These are phyloP conservation scores for Ploceus nigricollis DNA, from an alignment of 2,113 vertebrate genomes.

Conservation along the genomic window DNA sequence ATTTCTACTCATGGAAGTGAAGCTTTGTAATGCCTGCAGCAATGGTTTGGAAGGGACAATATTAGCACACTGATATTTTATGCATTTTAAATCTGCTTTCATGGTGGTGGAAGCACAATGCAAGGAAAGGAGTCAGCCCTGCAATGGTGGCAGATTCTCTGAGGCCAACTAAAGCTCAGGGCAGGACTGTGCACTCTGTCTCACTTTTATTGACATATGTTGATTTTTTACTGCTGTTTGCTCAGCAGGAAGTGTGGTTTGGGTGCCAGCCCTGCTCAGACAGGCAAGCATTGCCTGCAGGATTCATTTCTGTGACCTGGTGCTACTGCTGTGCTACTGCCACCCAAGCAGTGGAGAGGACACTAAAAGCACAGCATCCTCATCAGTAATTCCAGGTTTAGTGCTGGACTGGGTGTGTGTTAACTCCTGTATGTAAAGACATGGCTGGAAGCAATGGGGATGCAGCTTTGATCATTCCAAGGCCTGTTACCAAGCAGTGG, in stretches of 20 bases:
- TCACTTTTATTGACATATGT: not conserved
- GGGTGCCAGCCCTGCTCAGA: not conserved
- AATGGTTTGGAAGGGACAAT: not conserved
- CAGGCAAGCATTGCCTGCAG: not conserved
- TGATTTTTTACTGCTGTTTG: not conserved
- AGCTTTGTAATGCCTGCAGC: not conserved
- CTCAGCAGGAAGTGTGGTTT: not conserved
- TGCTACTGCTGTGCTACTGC: not conserved
- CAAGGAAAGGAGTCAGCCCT: not conserved
- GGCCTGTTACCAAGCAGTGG: not conserved
- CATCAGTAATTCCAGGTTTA: not conserved
- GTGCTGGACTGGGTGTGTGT: not conserved
- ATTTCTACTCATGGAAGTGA: not conserved
- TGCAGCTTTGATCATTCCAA: not conserved
- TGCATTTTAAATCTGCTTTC: not conserved
- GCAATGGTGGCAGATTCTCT: not conserved
- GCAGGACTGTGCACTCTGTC: not conserved
- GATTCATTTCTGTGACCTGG: not conserved
- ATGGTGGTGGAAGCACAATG: not conserved
- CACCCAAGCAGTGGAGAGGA: not conserved
- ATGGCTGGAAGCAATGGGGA: not conserved
- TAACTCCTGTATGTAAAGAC: not conserved
- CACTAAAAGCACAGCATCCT: fast-evolving
- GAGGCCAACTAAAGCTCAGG: not conserved
- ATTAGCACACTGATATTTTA: not conserved